These are phyloP conservation scores for Rhipidura dahli DNA, from an alignment of 2,113 vertebrate genomes.

Conservation along the genomic window DNA sequence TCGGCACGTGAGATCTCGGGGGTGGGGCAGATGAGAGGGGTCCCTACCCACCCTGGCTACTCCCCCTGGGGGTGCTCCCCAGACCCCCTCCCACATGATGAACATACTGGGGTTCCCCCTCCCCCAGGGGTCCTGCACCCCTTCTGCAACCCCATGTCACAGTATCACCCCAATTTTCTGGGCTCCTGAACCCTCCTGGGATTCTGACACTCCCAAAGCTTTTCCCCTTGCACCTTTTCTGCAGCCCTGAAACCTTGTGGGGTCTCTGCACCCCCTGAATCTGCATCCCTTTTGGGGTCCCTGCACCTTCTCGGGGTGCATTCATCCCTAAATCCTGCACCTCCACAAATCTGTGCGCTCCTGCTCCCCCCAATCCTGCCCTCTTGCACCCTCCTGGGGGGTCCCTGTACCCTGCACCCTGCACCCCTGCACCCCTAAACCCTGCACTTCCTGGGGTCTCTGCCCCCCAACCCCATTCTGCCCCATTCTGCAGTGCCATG, in stretches of 20 bases:
- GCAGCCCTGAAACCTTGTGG: not conserved
- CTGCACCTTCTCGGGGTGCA: not conserved
- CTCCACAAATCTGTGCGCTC: not conserved
- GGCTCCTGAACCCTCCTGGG: not conserved
- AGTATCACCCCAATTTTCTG: not conserved
- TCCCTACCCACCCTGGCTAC: rapidly evolving
- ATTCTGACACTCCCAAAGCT: not conserved
- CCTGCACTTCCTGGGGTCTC: not conserved
- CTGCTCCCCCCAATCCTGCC: not conserved
- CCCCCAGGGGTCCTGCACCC: not conserved
- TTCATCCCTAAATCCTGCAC: not conserved
- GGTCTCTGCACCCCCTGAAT: not conserved
- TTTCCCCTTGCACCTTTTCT: not conserved
- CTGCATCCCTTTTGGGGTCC: not conserved
- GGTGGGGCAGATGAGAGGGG: not conserved
- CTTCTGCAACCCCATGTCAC: not conserved
- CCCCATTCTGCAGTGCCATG: rapidly evolving
- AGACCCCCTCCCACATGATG: not conserved
- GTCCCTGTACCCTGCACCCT: not conserved
- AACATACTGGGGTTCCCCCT: too few relatives aligned
- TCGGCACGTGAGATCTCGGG: not conserved
- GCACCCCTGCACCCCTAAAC: not conserved
- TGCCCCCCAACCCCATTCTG: not conserved
- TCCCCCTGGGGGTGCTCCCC: rapidly evolving
- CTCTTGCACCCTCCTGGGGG: not conserved